These are phyloP conservation scores for Scortum barcoo DNA, from an alignment of 2,113 vertebrate species.

Conservation along the genomic window DNA sequence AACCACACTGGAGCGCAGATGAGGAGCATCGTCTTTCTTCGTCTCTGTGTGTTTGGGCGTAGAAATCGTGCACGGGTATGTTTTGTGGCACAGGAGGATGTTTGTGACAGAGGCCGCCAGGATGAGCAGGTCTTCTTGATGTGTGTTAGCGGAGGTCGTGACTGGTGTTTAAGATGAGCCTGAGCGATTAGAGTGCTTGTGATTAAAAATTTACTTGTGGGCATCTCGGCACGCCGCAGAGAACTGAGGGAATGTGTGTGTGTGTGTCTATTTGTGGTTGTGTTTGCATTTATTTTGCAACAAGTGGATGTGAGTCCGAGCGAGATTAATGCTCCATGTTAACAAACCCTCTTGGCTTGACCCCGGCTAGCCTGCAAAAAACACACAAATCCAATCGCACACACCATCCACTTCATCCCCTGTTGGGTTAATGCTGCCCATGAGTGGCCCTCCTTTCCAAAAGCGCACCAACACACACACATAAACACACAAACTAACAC, in stretches of 20 bases:
- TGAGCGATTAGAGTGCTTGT: constrained; percentile 56
- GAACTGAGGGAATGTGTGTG: constrained; percentile 27
- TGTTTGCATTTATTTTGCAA: constrained; percentile 17
- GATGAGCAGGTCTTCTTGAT: constrained; percentile 23
- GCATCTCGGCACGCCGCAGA: constrained; percentile 40
- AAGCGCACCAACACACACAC: background rate
- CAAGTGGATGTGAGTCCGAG: constrained; percentile 39
- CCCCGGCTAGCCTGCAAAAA: constrained; percentile 12
- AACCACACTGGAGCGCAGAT: constrained; percentile 7
- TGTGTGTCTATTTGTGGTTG: constrained; percentile 11
- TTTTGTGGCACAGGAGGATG: background rate
- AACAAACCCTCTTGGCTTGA: constrained; percentile 54
- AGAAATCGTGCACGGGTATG: background rate
- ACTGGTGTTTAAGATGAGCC: constrained; percentile 49
- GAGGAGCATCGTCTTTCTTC: background rate
- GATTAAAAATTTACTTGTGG: constrained; percentile 70
- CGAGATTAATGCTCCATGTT: constrained; percentile 60
- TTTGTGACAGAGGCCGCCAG: background rate
- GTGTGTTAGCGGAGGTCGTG: constrained; percentile 9
- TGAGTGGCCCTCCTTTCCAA: constrained; percentile 21
- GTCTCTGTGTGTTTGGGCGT: background rate
- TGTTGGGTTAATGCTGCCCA: constrained; percentile 22
- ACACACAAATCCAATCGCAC: background rate
- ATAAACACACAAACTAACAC: constrained; percentile 11
- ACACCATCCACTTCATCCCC: constrained; percentile 15